Conservation (phyloP, 2,888 invertebrate species). For the Rhaphigaster nebulosa region DNA sequence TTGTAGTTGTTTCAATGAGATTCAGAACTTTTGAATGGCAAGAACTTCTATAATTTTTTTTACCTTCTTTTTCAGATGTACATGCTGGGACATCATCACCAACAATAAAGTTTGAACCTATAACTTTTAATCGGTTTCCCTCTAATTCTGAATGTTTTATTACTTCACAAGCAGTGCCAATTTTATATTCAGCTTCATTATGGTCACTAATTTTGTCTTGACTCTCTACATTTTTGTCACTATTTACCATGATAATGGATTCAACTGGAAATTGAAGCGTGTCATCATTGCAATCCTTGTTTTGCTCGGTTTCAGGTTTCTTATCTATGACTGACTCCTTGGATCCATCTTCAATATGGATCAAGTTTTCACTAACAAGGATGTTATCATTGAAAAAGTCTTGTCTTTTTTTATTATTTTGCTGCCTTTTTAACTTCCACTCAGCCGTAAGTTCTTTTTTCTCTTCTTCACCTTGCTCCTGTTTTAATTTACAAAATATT, state of each 20-base stretch:
- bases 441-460: not conserved
- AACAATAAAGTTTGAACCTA: not conserved
- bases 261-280: not conserved
- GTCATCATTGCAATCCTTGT: not conserved
- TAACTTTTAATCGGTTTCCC: slow-evolving; percentile 36
- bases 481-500: not conserved
- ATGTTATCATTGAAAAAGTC: slow-evolving; percentile 17
- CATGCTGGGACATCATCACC: not conserved
- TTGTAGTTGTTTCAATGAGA: not conserved
- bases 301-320: not conserved
- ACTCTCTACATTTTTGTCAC: not conserved
- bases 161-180: too few relatives aligned
- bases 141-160: slow-evolving; percentile 26
- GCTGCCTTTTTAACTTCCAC: slow-evolving; percentile 35
- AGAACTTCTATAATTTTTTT: not conserved
- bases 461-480: slow-evolving; percentile 5
- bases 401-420: slow-evolving; percentile 36
- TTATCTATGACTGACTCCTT: not conserved
- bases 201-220: not conserved
- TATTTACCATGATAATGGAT: not conserved
- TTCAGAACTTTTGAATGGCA: not conserved
- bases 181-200: not conserved
- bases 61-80: not conserved
- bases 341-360: not conserved
- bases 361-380: not conserved